Evolutionary conservation across 2,113 vertebrate species (phyloP).

Genomic region (Silurus meridionalis): DNA sequence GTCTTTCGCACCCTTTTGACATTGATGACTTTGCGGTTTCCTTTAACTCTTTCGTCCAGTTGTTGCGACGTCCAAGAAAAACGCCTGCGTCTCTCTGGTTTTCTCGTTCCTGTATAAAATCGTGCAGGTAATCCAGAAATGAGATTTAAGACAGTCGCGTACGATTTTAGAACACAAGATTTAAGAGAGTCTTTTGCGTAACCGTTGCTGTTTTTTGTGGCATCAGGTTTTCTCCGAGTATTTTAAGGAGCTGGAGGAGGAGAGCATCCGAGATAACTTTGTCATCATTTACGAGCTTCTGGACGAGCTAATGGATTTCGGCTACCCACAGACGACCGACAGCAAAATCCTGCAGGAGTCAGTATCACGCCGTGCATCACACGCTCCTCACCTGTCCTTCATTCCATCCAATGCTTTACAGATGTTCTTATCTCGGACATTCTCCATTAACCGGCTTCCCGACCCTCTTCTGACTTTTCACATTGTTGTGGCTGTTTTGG

Average conservation of each 20-base stretch:
- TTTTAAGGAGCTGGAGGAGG: constrained; percentile 98
- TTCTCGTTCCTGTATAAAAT: constrained; percentile 99
- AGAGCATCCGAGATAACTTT: constrained; percentile 98
- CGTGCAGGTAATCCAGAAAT: constrained; percentile 79
- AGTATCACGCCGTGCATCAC: constrained; percentile 59
- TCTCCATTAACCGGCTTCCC: background rate
- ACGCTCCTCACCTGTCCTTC: background rate
- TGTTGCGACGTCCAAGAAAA: constrained; percentile 98
- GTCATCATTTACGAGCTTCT: constrained; percentile 98
- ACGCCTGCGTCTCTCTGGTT: constrained; percentile 92
- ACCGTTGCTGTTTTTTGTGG: background rate
- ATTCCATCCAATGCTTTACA: background rate
- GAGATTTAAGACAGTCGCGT: too few species aligned
- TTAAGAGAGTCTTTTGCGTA: background rate
- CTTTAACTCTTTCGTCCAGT: constrained; percentile 80
- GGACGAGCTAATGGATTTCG: constrained; percentile 99
- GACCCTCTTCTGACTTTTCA: background rate
- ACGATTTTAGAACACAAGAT: background rate
- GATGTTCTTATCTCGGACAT: background rate
- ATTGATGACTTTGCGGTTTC: background rate
- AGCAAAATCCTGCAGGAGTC: constrained; percentile 99
- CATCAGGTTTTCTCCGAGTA: constrained; percentile 95
- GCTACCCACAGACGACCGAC: constrained; percentile 96
- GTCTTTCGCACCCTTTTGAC: background rate
- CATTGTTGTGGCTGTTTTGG: background rate